Evolutionary conservation across 2,888 invertebrate genomes (phyloP), one percentile per base, ranked within the genome.

Genomic region (Nomada fabriciana): DNA sequence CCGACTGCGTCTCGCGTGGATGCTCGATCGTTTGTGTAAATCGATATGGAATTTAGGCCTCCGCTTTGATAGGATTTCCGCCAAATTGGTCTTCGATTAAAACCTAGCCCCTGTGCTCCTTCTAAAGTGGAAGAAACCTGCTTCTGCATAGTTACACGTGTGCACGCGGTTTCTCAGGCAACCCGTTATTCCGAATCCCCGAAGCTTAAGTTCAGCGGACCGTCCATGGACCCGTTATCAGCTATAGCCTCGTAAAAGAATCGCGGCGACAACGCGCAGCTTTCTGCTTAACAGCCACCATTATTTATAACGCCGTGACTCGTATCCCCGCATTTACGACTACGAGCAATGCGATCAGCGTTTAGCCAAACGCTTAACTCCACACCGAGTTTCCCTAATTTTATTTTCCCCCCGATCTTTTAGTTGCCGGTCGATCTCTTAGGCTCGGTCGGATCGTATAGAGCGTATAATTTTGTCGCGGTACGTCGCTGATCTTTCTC

Each of bases 181-280:
- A 50, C 50, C 50, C 50, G 50, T 50, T 13, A n/a, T 53, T 29
- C 68, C 5, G n/a, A n/a, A 18, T 29, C n/a, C 1, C 20, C 10
- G 42, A n/a, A 42, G 18, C 11, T 61, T 18, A 18, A 64, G 15
- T 50, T 47, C 23, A 18, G 5, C 29, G 5, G 57, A 43, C 15
- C 70, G 47, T 65, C 36, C 15, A 47, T 11, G 15, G 64, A 2
- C 9, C 59, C 29, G n/a, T 60, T 60, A 52, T 67, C 60, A 42
- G 42, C 25, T n/a, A 18, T 29, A 11, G 2, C 52, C 36, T 59
- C 67, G 74, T 74, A 67, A 74, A 74, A 74, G 67, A 74, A 74
- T 60, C 59, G 67, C 59, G 63, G 25, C 64, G 72, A 63, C 53
- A n/a, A 55, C 25, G 53, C 53, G 63, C 13, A 18, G 53, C 61